phyloP scores from a whole-genome alignment of 2,888 invertebrate genomes.

The Macrophya alboannulata region DNA sequence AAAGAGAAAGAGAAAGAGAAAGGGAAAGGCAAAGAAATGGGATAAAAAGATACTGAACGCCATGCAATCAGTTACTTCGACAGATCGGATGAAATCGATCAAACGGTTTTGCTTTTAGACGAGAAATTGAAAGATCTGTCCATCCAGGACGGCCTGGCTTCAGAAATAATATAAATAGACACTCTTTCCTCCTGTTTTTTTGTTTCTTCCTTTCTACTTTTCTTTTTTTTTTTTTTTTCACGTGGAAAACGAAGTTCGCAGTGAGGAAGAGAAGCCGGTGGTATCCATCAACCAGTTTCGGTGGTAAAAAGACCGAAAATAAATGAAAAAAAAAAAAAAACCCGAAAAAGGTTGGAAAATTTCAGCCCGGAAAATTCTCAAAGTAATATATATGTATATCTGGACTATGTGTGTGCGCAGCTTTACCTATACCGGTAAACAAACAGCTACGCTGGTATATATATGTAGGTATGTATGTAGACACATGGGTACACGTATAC shows the following conservation, averaged over 20 bases:
- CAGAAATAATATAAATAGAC: constrained; percentile 33
- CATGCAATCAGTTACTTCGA: constrained; percentile 44
- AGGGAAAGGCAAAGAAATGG: neutral
- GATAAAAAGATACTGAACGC: neutral
- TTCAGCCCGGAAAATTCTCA: neutral
- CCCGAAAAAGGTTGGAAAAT: neutral
- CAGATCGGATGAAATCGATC: constrained; percentile 42
- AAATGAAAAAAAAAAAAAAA: neutral
- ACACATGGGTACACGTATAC: neutral
- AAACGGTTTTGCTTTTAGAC: constrained; percentile 44
- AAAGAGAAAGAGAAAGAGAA: neutral
- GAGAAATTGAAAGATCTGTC: constrained; percentile 42
- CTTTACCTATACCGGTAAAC: too few relatives aligned
- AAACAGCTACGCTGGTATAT: too few relatives aligned
- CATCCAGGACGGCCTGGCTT: neutral
- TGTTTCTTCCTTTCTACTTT: neutral
- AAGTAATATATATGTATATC: neutral
- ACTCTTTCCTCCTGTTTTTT: neutral
- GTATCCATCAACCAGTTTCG: constrained; percentile 20
- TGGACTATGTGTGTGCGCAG: neutral
- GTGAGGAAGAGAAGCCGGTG: neutral
- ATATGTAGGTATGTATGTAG: neutral
- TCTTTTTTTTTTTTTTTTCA: neutral
- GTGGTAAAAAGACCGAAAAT: neutral
- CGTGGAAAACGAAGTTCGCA: neutral